Conservation (phyloP, 2,113 vertebrate genomes). For the Pseudonaja textilis region DNA sequence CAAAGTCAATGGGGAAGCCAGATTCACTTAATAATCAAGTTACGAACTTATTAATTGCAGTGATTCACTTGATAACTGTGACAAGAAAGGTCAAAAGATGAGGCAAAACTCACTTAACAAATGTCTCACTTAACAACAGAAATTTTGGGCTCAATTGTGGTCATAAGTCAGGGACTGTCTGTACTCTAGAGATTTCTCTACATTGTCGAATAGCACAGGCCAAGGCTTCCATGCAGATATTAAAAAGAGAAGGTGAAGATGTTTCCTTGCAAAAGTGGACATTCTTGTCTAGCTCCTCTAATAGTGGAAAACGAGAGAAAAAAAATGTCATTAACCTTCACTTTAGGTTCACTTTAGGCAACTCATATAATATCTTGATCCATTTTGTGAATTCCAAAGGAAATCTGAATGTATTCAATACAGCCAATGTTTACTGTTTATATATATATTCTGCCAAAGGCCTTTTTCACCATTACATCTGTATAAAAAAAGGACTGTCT, state of each 20-base stretch:
- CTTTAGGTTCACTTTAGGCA: neutral
- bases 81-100: neutral
- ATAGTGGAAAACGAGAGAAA: neutral
- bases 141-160: neutral
- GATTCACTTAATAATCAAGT: neutral
- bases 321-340: neutral
- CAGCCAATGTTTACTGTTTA: too few relatives aligned
- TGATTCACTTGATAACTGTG: neutral
- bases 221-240: neutral
- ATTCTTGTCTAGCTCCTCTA: neutral
- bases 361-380: neutral
- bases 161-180: neutral
- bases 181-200: neutral
- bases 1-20: neutral
- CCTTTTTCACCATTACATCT: neutral
- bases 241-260: neutral
- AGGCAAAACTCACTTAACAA: neutral
- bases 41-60: neutral
- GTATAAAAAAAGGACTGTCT: neutral
- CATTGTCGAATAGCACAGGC: neutral
- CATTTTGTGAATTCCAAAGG: neutral
- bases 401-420: neutral
- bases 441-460: neutral
- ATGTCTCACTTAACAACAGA: neutral
- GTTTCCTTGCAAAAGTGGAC: neutral